Evolutionary conservation across 1,140 invertebrate genomes (phyloP), one percentile per base, ranked within the genome.

Genomic region (Macrostomum lignano): DNA sequence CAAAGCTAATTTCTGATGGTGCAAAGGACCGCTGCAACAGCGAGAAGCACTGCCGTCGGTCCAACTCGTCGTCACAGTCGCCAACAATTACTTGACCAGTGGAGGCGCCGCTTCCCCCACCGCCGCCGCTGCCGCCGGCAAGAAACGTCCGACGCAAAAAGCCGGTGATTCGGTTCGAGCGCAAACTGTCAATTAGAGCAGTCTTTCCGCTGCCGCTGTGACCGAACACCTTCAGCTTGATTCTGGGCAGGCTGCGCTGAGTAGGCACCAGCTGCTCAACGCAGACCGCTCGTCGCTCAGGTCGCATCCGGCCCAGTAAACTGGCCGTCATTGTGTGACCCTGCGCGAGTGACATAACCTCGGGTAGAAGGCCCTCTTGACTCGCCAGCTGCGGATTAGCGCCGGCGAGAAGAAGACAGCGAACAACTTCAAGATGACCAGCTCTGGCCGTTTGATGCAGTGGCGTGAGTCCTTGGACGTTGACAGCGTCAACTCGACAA

Each of bases 311-410:
- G n/a, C n/a, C n/a, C n/a, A n/a, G n/a, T n/a, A n/a, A n/a, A n/a
- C n/a, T n/a, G n/a, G n/a, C n/a, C n/a, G n/a, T n/a, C n/a, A n/a
- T 65, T 28, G 66, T 66, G 48, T 71, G 65, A 24, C 73, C 72
- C 44, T 74, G 67, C 44, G 74, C 73, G 25, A 75, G 60, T n/a
- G 74, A 73, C 37, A 72, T 71, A 17, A 77, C 71, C 49, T 77
- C 74, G 7, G 73, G 71, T 25, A 69, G 66, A 20, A 76, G 69
- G 36, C 72, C 72, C 51, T 73, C 71, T 48, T 63, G 25, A n/a
- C 67, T 64, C 35, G 49, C 43, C 3, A 53, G 39, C 35, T 63
- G 53, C 15, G 62, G 43, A 41, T 61, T 50, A 19, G 56, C 56
- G 9, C 61, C 60, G 26, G 49, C 43, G 38, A 74, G 60, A 45